Percentiles rank a stretch among this genome's conserved stretches.
Evolutionary conservation across 2,888 invertebrate genomes (phyloP).

Genomic region (Clanis bilineata): DNA sequence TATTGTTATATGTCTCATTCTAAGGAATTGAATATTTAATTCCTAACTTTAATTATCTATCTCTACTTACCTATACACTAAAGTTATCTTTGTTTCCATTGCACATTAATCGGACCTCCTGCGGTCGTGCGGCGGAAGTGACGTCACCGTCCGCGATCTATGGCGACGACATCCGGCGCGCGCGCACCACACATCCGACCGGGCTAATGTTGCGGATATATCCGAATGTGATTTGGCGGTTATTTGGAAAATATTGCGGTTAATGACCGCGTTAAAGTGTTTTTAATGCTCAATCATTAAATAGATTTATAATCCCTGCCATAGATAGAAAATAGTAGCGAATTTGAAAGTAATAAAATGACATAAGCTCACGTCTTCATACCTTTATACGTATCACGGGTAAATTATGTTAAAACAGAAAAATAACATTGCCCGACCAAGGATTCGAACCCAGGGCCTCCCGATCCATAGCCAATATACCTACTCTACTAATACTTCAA

Average conservation of each 20-base stretch:
- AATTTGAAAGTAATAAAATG: neutral
- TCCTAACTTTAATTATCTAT: too few relatives aligned
- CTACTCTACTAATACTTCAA: too few relatives aligned
- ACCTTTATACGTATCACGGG: too few relatives aligned
- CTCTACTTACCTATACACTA: neutral
- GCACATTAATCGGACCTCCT: slow-evolving; percentile 10
- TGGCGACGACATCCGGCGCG: slow-evolving; percentile 63
- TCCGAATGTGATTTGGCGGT: slow-evolving; percentile 67
- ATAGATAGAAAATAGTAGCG: too few relatives aligned
- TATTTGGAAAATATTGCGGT: slow-evolving; percentile 62
- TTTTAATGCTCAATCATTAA: slow-evolving; percentile 23
- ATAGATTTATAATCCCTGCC: neutral
- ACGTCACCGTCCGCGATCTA: slow-evolving; percentile 62
- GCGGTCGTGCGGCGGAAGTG: slow-evolving; percentile 46
- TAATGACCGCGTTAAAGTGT: slow-evolving; percentile 50
- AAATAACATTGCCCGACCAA: too few relatives aligned
- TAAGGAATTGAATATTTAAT: too few relatives aligned
- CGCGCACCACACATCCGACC: slow-evolving; percentile 58
- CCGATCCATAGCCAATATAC: too few relatives aligned
- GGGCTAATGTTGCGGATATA: slow-evolving; percentile 62
- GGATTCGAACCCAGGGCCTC: too few relatives aligned
- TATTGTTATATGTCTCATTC: too few relatives aligned
- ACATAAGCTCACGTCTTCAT: too few relatives aligned
- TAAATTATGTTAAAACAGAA: too few relatives aligned
- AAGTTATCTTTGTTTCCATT: neutral